These are phyloP conservation scores for Hippoglossus stenolepis DNA, from an alignment of 2,113 vertebrate genomes.

Conservation along the genomic window DNA sequence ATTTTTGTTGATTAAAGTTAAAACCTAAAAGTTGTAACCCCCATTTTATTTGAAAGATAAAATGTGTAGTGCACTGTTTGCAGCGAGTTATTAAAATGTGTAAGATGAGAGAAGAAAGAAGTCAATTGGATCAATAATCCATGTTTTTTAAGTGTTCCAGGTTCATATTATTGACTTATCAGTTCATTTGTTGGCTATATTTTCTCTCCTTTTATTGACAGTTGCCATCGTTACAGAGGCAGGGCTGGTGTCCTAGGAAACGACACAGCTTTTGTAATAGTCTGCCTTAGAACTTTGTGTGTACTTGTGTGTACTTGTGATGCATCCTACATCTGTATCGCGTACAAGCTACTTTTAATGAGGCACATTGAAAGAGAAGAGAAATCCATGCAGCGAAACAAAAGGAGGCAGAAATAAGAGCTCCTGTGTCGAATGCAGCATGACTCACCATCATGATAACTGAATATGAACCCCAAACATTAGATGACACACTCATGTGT, in stretches of 20 bases:
- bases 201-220: background rate
- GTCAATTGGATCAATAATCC: no score
- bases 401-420: no score
- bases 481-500: background rate
- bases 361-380: background rate
- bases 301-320: background rate
- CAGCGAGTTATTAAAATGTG: no score
- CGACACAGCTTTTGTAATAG: background rate
- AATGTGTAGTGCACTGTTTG: background rate
- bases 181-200: background rate
- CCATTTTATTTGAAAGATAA: no score
- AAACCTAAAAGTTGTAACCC: no score
- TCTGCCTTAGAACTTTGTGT: background rate
- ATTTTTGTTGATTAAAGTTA: background rate
- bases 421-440: no score
- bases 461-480: background rate
- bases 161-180: background rate
- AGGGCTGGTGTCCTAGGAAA: background rate
- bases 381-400: no score
- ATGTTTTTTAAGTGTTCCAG: background rate
- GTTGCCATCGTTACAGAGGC: background rate
- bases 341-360: background rate
- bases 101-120: no score
- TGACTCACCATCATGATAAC: background rate
- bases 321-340: background rate